Percentiles rank a stretch among this genome's conserved stretches.
Conservation (phyloP, 2,797 vertebrate species). For the Muscicapa striata region DNA sequence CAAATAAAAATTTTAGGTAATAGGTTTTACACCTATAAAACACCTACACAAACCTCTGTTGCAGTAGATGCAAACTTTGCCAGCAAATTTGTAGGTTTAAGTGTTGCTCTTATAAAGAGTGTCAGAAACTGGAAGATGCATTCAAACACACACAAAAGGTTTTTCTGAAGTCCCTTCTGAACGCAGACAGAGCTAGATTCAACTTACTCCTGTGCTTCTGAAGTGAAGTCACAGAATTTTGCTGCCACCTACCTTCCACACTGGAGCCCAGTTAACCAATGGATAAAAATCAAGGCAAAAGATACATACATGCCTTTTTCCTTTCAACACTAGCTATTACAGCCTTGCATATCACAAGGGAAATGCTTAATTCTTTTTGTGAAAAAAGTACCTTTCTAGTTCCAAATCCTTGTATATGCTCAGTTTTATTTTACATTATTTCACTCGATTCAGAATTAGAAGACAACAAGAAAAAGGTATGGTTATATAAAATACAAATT, state of each 20-base stretch:
- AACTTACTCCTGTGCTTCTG: not conserved
- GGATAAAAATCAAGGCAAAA: not conserved
- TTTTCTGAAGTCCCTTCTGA: not conserved
- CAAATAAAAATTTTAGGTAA: not conserved
- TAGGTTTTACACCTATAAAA: not conserved
- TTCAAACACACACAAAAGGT: rapidly evolving
- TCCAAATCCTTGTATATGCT: not conserved
- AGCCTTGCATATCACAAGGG: not conserved
- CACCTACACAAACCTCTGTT: not conserved
- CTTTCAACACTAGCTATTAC: not conserved
- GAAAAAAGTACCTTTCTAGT: too few species aligned
- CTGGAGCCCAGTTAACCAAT: not conserved
- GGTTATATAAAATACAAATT: not conserved
- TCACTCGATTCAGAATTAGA: not conserved
- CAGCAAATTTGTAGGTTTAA: not conserved
- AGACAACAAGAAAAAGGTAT: not conserved
- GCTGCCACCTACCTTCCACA: constrained; percentile 37
- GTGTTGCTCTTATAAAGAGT: not conserved
- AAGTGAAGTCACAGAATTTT: not conserved
- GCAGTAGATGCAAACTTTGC: not conserved
- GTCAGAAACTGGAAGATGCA: not conserved
- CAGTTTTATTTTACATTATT: not conserved
- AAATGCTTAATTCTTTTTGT: not conserved
- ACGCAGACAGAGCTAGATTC: not conserved
- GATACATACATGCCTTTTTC: not conserved